Evolutionary conservation across 2,888 invertebrate genomes (phyloP).

Genomic region (Philonicus albiceps): DNA sequence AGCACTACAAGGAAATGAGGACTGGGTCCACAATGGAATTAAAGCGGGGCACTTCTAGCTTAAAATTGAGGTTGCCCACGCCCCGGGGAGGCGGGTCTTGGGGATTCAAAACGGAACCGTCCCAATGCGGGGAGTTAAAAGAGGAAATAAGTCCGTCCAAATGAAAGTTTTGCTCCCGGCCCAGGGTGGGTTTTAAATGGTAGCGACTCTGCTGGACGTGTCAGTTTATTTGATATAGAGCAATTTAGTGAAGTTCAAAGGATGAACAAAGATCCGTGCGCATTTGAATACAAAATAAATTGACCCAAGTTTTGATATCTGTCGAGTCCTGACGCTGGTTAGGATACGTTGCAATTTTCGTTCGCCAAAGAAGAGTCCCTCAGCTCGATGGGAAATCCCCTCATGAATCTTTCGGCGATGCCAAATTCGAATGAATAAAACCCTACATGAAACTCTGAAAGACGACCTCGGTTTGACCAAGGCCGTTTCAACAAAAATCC

Average conservation of each 20-base stretch:
- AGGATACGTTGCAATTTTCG: background rate
- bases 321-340: background rate
- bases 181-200: background rate
- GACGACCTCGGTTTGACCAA: background rate
- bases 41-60: background rate
- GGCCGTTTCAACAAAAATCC: background rate
- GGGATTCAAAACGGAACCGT: background rate
- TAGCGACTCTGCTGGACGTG: background rate
- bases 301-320: background rate
- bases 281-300: background rate
- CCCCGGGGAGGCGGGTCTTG: background rate
- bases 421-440: background rate
- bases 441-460: background rate
- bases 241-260: background rate
- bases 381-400: background rate
- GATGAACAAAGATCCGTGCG: background rate
- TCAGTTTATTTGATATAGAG: background rate
- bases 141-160: background rate
- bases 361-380: background rate
- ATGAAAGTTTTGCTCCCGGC: background rate
- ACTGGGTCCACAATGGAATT: background rate
- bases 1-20: background rate
- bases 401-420: background rate
- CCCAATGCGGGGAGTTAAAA: background rate
- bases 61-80: background rate